phyloP scores from a whole-genome alignment of 2,113 vertebrate species.

The Phylloscopus trochiloides region DNA sequence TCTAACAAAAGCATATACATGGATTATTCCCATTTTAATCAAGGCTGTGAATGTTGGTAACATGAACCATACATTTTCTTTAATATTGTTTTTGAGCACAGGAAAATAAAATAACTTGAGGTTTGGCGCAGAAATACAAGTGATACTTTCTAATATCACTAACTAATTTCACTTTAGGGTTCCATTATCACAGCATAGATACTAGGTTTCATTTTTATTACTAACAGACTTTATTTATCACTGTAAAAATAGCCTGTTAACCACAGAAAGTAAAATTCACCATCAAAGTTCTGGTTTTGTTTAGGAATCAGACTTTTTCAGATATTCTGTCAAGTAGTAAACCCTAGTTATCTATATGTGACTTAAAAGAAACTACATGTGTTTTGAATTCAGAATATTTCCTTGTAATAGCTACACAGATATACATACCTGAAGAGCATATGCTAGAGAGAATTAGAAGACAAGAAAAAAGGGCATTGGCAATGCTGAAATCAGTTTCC shows the following conservation, averaged over 20 bases:
- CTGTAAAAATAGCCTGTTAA: slow-evolving; percentile 38
- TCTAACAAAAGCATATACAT: not conserved
- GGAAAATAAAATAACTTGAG: slow-evolving; percentile 28
- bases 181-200: slow-evolving; percentile 23
- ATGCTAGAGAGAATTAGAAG: not conserved
- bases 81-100: not conserved
- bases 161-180: slow-evolving; percentile 48
- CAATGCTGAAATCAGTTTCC: not conserved
- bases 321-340: not conserved
- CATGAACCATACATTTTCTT: not conserved
- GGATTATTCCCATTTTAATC: not conserved
- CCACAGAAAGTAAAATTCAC: slow-evolving; percentile 49
- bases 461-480: not conserved
- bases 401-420: not conserved
- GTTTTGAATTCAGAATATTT: not conserved
- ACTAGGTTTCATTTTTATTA: slow-evolving; percentile 55
- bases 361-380: not conserved
- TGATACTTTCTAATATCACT: slow-evolving; percentile 34
- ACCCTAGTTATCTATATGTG: not conserved
- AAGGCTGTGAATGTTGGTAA: not conserved
- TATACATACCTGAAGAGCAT: not conserved
- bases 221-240: slow-evolving; percentile 29
- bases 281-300: slow-evolving; percentile 38
- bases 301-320: slow-evolving; percentile 32
- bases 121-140: slow-evolving; percentile 38